These are phyloP conservation scores for Alloscopus bannaensis DNA, from an alignment of 2,888 invertebrate species.

Conservation along the genomic window DNA sequence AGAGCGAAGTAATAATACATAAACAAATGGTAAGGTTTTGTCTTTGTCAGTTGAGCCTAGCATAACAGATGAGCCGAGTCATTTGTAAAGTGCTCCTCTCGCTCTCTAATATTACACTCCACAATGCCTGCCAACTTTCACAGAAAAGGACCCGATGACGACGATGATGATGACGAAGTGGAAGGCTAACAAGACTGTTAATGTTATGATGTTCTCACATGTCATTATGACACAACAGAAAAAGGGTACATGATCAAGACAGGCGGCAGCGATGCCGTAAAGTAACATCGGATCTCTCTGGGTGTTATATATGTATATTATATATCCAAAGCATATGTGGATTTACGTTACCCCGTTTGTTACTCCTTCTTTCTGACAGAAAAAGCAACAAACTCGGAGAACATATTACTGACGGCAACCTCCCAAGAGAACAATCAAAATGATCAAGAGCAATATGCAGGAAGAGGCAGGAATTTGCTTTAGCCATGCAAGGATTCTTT, in stretches of 20 bases:
- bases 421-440: conserved; percentile 57
- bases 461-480: no score
- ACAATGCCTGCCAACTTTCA: conserved; percentile 49
- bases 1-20: conserved; percentile 17
- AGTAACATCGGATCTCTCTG: no score
- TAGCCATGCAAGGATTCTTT: neutral
- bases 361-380: no score
- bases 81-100: conserved; percentile 45
- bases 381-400: conserved; percentile 25
- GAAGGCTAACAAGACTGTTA: conserved; percentile 60
- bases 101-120: conserved; percentile 22
- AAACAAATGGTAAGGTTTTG: conserved; percentile 55
- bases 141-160: no score
- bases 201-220: conserved; percentile 59
- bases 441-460: conserved; percentile 6
- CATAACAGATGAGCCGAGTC: conserved; percentile 58
- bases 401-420: conserved; percentile 26
- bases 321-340: no score
- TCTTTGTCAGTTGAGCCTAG: conserved; percentile 39
- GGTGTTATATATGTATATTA: no score
- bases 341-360: no score
- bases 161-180: conserved; percentile 33
- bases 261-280: no score
- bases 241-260: no score
- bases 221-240: conserved; percentile 61